Conservation (phyloP, 1,140 invertebrate species). For the Drosophila lini region DNA sequence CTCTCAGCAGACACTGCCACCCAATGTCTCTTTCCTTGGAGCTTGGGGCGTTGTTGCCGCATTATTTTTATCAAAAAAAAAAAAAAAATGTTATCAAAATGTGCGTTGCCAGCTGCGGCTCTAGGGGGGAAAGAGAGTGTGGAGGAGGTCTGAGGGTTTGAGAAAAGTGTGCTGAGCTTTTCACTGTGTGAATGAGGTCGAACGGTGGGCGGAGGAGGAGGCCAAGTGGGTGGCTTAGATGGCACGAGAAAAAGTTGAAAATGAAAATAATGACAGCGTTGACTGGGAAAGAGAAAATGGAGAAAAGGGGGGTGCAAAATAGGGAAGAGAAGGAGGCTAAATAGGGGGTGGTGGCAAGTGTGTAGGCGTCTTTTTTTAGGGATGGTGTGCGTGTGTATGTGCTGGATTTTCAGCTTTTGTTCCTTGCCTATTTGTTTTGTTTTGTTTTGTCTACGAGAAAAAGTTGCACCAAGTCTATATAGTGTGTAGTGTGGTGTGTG, state of each 20-base stretch:
- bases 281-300: constrained; percentile 32
- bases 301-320: constrained; percentile 35
- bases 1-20: constrained; percentile 12
- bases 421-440: constrained; percentile 40
- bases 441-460: constrained; percentile 58
- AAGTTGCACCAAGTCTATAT: constrained; percentile 41
- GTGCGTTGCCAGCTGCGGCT: constrained; percentile 75
- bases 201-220: constrained; percentile 29
- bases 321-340: constrained; percentile 1
- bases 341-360: constrained; percentile 21
- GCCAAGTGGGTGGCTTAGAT: constrained; percentile 31
- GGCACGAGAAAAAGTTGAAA: constrained; percentile 69
- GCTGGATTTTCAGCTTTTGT: constrained; percentile 30
- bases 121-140: not conserved
- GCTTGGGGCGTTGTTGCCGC: constrained; percentile 73
- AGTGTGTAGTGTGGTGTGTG: constrained; percentile 42
- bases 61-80: constrained; percentile 71
- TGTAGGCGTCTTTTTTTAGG: constrained; percentile 29
- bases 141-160: constrained; percentile 1
- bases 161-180: constrained; percentile 36
- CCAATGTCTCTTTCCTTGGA: constrained; percentile 6
- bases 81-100: constrained; percentile 73
- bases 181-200: constrained; percentile 67
- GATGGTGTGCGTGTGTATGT: constrained; percentile 8
- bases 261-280: constrained; percentile 78